These are phyloP conservation scores for Spheniscus mendiculus DNA, from an alignment of 2,113 vertebrate species.

Conservation along the genomic window DNA sequence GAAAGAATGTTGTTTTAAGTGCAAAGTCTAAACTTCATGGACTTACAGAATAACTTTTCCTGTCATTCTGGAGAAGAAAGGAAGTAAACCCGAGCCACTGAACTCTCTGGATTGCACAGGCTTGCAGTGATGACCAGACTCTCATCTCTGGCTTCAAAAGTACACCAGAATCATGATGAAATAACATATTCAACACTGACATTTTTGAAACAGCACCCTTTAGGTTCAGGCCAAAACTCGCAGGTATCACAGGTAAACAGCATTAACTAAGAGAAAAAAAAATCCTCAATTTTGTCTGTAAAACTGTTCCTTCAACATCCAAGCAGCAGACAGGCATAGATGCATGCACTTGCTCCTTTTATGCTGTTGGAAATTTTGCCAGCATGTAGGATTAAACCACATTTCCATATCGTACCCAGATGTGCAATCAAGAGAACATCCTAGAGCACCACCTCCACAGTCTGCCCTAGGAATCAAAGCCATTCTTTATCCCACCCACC, in stretches of 20 bases:
- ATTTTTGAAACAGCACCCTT: neutral
- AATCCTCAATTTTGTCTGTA: neutral
- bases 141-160: neutral
- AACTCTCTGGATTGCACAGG: neutral
- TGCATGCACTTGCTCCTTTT: slow-evolving; percentile 1
- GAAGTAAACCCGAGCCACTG: neutral
- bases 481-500: neutral
- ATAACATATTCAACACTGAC: neutral
- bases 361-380: neutral
- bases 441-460: slow-evolving; percentile 5
- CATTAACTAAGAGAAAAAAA: neutral
- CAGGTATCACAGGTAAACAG: neutral
- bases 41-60: neutral
- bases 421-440: neutral
- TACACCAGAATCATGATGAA: neutral
- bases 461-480: neutral
- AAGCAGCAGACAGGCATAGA: neutral
- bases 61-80: neutral
- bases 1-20: neutral
- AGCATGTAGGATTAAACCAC: neutral
- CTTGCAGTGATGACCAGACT: neutral
- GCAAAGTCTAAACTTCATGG: neutral
- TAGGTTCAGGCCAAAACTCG: neutral
- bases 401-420: neutral
- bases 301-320: neutral